phyloP scores from a whole-genome alignment of 1,140 invertebrate species.

The Propsilocerus akamusi region DNA sequence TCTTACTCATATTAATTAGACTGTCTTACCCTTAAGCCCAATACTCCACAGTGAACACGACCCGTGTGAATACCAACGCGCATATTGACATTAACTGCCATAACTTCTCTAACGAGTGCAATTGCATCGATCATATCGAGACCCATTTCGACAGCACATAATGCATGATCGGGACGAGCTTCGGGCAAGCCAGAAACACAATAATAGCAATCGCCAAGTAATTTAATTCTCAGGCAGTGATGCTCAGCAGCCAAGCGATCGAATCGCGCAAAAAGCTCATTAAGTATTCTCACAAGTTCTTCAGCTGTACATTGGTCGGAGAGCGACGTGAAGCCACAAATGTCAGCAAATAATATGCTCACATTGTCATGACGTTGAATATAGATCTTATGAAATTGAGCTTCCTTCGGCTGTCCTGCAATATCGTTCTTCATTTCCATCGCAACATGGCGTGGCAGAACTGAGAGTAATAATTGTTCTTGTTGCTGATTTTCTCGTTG shows the following conservation, averaged over 20 bases:
- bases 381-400: constrained; percentile 95
- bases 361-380: constrained; percentile 92
- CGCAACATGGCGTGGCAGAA: constrained; percentile 85
- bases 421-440: constrained; percentile 97
- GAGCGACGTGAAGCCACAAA: constrained; percentile 90
- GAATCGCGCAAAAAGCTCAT: constrained; percentile 91
- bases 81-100: constrained; percentile 87
- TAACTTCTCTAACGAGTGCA: constrained; percentile 70
- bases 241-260: constrained; percentile 80
- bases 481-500: constrained; percentile 92
- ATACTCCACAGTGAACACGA: constrained; percentile 79
- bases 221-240: constrained; percentile 81
- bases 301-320: constrained; percentile 91
- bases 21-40: too few relatives aligned
- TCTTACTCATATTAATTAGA: too few relatives aligned
- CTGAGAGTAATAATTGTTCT: constrained; percentile 81
- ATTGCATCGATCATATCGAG: constrained; percentile 94
- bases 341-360: constrained; percentile 94
- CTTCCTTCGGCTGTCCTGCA: constrained; percentile 72
- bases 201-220: constrained; percentile 89
- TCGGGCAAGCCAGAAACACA: constrained; percentile 83
- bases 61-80: constrained; percentile 89
- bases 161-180: constrained; percentile 72
- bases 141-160: constrained; percentile 91
- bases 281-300: constrained; percentile 82